A percentile compares a stretch with the other conserved stretches of the same genome.
These are phyloP conservation scores for Criorhina ranunculi DNA, from an alignment of 2,888 invertebrate species.

Conservation along the genomic window DNA sequence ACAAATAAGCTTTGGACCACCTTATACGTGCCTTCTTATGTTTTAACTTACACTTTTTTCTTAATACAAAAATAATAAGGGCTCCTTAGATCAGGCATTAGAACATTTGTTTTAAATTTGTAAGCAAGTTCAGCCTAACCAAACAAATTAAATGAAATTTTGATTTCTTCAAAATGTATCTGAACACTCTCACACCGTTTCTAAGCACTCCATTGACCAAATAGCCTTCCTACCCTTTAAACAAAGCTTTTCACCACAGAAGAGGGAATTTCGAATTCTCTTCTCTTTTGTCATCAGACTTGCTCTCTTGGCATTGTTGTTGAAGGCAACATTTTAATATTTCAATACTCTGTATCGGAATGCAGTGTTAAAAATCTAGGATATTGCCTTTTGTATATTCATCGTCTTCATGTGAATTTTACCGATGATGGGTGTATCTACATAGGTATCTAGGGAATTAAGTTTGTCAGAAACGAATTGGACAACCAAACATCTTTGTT, in stretches of 20 bases:
- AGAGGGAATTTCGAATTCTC: not conserved
- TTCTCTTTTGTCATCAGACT: not conserved
- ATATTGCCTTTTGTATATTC: not conserved
- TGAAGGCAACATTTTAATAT: not conserved
- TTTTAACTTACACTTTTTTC: too few species aligned
- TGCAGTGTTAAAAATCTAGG: conserved; percentile 10
- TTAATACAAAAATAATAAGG: too few species aligned
- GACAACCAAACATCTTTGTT: not conserved
- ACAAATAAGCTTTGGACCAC: too few species aligned
- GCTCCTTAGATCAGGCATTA: too few species aligned
- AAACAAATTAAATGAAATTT: too few species aligned
- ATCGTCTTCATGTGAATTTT: not conserved
- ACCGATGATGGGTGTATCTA: conserved; percentile 4
- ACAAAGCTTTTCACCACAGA: conserved; percentile 40
- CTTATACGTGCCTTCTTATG: too few species aligned
- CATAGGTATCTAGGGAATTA: conserved; percentile 18
- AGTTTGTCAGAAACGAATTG: not conserved
- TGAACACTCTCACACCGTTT: conserved; percentile 23
- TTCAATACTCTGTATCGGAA: conserved; percentile 19
- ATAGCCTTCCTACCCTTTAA: conserved; percentile 2
- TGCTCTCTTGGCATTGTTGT: not conserved
- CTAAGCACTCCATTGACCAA: not conserved
- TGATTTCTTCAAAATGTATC: conserved; percentile 11
- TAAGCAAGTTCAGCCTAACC: too few species aligned
- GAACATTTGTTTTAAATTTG: too few species aligned